Evolutionary conservation across 53 echinoderm and acorn worm genomes (phyloP), one percentile per base, ranked within the genome.

Genomic region (Holothuria scabra): DNA sequence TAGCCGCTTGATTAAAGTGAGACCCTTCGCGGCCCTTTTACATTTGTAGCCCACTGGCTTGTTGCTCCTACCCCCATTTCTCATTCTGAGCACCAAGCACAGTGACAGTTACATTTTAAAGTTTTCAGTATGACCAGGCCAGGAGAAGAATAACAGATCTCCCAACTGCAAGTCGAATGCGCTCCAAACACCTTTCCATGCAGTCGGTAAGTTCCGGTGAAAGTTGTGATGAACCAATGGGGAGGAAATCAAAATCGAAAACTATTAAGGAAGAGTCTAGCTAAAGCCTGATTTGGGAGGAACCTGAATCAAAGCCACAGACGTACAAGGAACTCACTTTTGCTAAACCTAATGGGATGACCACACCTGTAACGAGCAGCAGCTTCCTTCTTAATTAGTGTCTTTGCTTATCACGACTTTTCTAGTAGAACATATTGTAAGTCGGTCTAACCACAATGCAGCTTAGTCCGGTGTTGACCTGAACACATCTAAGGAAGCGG

Each of bases 271-370:
- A 67, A 67, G 44, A 67, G 32, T 12, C 68, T 67, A 30, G 29
- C 29, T 0, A 67, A 67, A 28, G 8, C 0, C 9, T 67, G 68
- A 67, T 29, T 2, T 67, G 68, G 68, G 8, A 30, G 9, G 0
- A 67, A 31, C 31, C 68, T 3, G 68, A 67, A 31, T 67, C 68
- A 67, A 67, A 67, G 68, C 68, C 68, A 67, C 28, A 67, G 68
- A 67, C 68, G 32, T 67, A 67, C 68, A 18, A 67, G 10, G 41
- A 10, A 41, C 10, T 22, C 8, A 61, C 11, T 4, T 61, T 61
- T 61, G 22, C 11, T 6, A 13, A 61, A 61, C 62, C 62, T 13
- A 61, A 61, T 13, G 62, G 62, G 5, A 7, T 61, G 2, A 61
- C 62, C 16, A 61, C 11, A 61, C 62, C 62, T 6, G 0, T 61